Evolutionary conservation across 2,113 vertebrate species (phyloP).

Genomic region (Speoplatyrhinus poulsoni): DNA sequence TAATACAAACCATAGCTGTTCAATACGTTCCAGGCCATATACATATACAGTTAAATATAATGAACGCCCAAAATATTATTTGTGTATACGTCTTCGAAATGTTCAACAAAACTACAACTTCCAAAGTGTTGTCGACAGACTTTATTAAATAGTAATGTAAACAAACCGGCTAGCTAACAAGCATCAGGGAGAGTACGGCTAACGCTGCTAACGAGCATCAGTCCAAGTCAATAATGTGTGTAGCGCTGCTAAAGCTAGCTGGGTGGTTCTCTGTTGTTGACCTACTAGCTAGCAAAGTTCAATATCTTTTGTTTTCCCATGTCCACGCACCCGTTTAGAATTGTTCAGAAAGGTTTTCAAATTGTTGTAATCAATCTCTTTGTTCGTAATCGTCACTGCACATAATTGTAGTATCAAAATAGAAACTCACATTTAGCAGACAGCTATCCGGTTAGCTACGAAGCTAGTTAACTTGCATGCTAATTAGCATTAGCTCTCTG

Average conservation of each 20-base stretch:
- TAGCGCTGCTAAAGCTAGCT: slow-evolving; percentile 3
- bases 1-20: too few relatives aligned
- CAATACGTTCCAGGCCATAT: too few relatives aligned
- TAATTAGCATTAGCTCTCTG: slow-evolving; percentile 62
- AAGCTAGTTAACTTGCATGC: slow-evolving; percentile 54
- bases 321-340: slow-evolving; percentile 2
- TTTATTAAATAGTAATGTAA: slow-evolving; percentile 34
- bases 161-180: slow-evolving; percentile 41
- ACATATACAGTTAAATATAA: background rate
- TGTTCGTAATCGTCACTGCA: too few relatives aligned
- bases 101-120: too few relatives aligned
- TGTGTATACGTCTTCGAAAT: background rate
- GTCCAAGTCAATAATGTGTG: background rate
- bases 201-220: background rate
- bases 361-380: background rate
- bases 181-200: background rate
- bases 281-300: slow-evolving; percentile 39
- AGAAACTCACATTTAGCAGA: slow-evolving; percentile 36
- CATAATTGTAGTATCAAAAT: background rate
- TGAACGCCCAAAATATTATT: background rate
- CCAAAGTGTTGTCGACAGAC: background rate
- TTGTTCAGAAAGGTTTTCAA: background rate
- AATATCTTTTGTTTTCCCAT: slow-evolving; percentile 48
- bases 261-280: slow-evolving; percentile 13
- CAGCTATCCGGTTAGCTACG: slow-evolving; percentile 64